Percentiles rank a stretch among this genome's conserved stretches.
phyloP scores from a whole-genome alignment of 1,140 invertebrate species.

The Drosophila dunni region DNA sequence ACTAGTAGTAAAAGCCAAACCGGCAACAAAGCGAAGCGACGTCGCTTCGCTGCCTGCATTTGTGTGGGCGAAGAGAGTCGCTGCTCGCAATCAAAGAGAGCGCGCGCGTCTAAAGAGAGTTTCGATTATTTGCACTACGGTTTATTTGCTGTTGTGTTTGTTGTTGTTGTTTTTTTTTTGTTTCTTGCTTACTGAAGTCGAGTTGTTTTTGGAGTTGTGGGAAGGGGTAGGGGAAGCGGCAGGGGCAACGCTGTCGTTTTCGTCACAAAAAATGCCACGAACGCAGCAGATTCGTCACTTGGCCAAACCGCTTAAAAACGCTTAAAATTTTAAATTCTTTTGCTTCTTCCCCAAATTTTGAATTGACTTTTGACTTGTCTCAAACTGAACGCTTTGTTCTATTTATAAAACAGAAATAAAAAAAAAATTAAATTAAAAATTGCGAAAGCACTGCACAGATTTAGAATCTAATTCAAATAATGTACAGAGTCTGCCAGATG shows the following conservation, averaged over 20 bases:
- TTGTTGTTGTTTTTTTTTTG: neutral
- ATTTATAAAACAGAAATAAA: neutral
- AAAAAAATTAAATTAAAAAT: neutral
- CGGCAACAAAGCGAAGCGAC: conserved; percentile 46
- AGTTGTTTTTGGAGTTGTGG: conserved; percentile 2
- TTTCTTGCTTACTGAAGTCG: neutral
- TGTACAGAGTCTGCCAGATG: conserved; percentile 15
- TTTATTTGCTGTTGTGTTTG: neutral
- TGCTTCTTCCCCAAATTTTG: neutral
- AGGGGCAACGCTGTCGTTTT: conserved; percentile 30
- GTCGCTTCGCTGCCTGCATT: conserved; percentile 37
- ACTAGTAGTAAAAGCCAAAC: conserved; percentile 56
- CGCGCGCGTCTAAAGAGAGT: conserved; percentile 18
- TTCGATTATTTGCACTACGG: conserved; percentile 15
- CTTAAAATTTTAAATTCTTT: neutral
- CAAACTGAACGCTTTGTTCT: neutral
- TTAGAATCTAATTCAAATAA: conserved; percentile 11
- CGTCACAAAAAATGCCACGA: conserved; percentile 40
- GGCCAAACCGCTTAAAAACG: neutral
- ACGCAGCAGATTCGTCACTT: conserved; percentile 26
- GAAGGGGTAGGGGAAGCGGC: no score
- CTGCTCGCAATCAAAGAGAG: conserved; percentile 11
- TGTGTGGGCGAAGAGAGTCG: conserved; percentile 50
- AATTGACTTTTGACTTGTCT: neutral
- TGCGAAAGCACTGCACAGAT: conserved; percentile 3